Evolutionary conservation across 1,140 invertebrate genomes (phyloP).

Genomic region (Trichomalopsis sarcophagae): DNA sequence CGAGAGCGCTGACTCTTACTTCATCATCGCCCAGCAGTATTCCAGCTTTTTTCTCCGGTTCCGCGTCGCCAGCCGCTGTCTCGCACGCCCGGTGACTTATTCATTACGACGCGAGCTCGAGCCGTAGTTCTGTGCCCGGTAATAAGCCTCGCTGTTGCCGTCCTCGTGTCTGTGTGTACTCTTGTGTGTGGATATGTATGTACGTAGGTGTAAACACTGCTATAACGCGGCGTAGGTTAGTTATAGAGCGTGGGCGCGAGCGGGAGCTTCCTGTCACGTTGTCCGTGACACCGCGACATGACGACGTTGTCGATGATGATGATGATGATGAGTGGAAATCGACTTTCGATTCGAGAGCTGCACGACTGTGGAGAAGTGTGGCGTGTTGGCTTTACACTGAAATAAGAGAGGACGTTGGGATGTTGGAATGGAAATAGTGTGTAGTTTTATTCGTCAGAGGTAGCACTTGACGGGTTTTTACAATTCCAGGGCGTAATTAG

Average conservation of each 20-base stretch:
- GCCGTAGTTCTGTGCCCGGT: conserved; percentile 43
- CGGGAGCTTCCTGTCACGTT: conserved; percentile 25
- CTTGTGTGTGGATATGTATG: not conserved
- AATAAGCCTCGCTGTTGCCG: not conserved
- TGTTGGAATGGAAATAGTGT: conserved; percentile 16
- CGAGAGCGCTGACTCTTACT: not conserved
- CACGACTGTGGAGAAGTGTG: not conserved
- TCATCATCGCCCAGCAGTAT: conserved; percentile 23
- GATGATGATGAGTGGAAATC: not conserved
- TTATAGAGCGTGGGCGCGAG: not conserved
- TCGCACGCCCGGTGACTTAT: conserved; percentile 45
- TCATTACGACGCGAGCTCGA: conserved; percentile 24
- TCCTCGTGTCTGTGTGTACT: not conserved
- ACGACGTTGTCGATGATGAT: conserved; percentile 6
- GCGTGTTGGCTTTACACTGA: too few relatives aligned
- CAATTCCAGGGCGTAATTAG: conserved; percentile 43
- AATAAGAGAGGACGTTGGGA: not conserved
- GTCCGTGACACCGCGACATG: not conserved
- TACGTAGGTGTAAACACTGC: conserved; percentile 35
- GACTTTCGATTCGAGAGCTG: not conserved
- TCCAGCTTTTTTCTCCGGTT: conserved; percentile 60
- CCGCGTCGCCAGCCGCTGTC: conserved; percentile 45
- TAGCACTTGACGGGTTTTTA: conserved; percentile 48
- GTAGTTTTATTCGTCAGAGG: conserved; percentile 31
- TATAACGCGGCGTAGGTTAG: not conserved